Base-by-base conservation (phyloP, 2,888 invertebrate species). In the Epistrophella euchroma region DNA sequence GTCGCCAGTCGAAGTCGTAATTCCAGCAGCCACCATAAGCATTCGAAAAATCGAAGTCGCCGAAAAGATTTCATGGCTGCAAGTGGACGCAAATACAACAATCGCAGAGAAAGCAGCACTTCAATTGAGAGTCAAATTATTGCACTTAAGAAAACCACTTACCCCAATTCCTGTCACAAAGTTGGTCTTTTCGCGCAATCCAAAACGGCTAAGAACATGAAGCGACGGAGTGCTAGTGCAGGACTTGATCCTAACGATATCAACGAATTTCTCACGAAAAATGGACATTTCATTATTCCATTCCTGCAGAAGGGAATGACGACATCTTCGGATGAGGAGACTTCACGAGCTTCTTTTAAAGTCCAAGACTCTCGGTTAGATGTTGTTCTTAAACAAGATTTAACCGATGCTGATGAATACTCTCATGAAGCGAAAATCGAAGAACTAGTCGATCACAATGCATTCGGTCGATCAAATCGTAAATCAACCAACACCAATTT, bases 51-150 rank as follows among this genome's bases (percentile, higher is more conserved):
- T 76, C 88, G 92, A 37, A 89, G 91, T 60, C 89, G 91, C 1
- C 89, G 91, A 6, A 88, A 91, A 7, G 92, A 92, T 50, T 91
- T 92, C 72, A 90, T 91, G 56, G 90, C 91, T 11, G 87, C 90
- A 1, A 90, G 89, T 17, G 92, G 90, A 3, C 90, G 89, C n/a
- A 91, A 89, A 76, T 91, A 89, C 85, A 91, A 88, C 88, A 91
- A 90, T 66, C 91, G 90, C 4, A 89, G 91, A 1, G 96, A 96
- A 64, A 97, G 97, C 91, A 96, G 96, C 55, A 96, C 96, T 0
- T 97, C 97, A 15, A 94, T 97, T 43, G 97, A 97, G 90, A 97
- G 97, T 89, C 96, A 97, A 91, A 93, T 96, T 56, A 91, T 92
- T 68, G 92, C 93, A 4, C 88, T 93, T n/a, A 91, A 92, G 72